phyloP scores from a whole-genome alignment of 2,797 vertebrate species.

The Amblyraja radiata region DNA sequence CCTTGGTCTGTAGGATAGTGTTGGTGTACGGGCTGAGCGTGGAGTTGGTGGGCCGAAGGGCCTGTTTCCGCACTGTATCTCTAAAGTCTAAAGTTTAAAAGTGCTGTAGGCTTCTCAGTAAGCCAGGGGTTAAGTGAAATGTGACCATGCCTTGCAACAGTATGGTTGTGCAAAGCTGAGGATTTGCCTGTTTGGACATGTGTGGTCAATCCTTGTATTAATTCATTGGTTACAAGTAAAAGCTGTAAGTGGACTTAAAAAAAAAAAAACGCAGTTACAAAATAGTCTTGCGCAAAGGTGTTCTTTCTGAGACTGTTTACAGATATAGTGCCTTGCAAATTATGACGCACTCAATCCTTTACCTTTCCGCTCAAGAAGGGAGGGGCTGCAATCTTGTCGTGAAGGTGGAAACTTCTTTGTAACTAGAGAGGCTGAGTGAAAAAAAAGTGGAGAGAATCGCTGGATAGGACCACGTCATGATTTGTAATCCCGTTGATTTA shows the following conservation, averaged over 20 bases:
- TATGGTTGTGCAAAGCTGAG: not conserved
- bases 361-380: not conserved
- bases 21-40: too few species aligned
- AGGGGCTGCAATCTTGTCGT: not conserved
- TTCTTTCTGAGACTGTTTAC: not conserved
- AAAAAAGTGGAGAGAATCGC: not conserved
- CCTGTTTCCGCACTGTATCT: too few species aligned
- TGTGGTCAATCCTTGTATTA: not conserved
- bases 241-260: not conserved
- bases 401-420: conserved; percentile 22
- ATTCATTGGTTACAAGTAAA: not conserved
- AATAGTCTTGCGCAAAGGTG: conserved; percentile 15
- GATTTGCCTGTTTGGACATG: conserved; percentile 14
- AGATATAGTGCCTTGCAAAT: not conserved
- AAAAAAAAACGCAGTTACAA: not conserved
- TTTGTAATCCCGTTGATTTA: not conserved
- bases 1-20: too few species aligned
- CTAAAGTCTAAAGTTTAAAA: too few species aligned
- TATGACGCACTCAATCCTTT: not conserved
- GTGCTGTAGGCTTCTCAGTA: not conserved
- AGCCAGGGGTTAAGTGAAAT: not conserved
- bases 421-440: too few species aligned
- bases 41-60: too few species aligned
- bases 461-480: not conserved
- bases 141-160: not conserved